Conservation (phyloP, 2,888 invertebrate species). For the Ophion slaviceki region DNA sequence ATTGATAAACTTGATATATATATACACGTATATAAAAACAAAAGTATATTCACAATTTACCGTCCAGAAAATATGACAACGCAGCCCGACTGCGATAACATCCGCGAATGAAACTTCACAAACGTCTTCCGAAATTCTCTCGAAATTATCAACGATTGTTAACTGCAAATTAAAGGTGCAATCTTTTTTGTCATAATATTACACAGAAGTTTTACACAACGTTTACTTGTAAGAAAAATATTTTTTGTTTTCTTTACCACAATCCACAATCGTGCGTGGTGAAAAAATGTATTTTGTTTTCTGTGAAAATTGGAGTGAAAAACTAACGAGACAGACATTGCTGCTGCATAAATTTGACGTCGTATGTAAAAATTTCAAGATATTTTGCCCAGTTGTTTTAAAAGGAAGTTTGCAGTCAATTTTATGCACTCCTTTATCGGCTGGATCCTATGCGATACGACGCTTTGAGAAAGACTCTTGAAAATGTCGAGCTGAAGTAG, state of each 20-base stretch:
- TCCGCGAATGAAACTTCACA: too few relatives aligned
- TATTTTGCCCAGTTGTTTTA: neutral
- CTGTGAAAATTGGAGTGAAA: neutral
- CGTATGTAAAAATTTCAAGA: neutral
- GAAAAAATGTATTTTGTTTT: neutral
- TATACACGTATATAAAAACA: too few relatives aligned
- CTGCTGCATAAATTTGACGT: neutral
- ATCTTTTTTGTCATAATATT: too few relatives aligned
- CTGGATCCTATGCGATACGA: neutral
- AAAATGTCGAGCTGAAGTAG: neutral
- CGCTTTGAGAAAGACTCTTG: neutral
- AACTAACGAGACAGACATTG: neutral
- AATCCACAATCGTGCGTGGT: neutral
- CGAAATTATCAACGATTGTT: too few relatives aligned
- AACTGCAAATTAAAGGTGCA: too few relatives aligned
- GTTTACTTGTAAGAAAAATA: neutral
- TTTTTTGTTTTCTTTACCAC: neutral
- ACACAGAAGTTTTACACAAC: too few relatives aligned
- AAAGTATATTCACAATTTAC: too few relatives aligned
- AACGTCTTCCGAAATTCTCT: too few relatives aligned
- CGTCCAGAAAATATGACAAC: too few relatives aligned
- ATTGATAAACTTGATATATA: too few relatives aligned
- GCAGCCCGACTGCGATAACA: too few relatives aligned
- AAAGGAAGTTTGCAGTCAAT: neutral
- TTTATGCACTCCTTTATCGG: constrained; percentile 1